These are phyloP conservation scores for Eufriesea mexicana DNA, from an alignment of 1,140 invertebrate genomes.

Conservation along the genomic window DNA sequence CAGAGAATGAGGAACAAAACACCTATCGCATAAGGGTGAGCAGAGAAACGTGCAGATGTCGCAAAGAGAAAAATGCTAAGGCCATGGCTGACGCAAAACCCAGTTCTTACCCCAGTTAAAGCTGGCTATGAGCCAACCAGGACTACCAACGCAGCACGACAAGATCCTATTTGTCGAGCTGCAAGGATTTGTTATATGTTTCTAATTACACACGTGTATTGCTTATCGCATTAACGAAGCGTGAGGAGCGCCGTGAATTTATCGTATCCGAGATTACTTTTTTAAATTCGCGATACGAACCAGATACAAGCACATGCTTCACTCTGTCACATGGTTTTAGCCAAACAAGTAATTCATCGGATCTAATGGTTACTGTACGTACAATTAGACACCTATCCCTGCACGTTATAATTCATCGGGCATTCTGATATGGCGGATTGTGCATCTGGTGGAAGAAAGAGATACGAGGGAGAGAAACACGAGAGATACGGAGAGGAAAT, in stretches of 20 bases:
- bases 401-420: background rate
- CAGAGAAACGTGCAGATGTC: conserved; percentile 52
- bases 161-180: conserved; percentile 42
- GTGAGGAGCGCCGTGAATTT: background rate
- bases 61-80: conserved; percentile 56
- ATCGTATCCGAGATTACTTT: too few relatives aligned
- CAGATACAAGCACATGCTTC: background rate
- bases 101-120: conserved; percentile 66
- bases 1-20: background rate
- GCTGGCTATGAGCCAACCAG: conserved; percentile 65
- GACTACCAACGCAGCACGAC: conserved; percentile 32
- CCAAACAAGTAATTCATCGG: background rate
- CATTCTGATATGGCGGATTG: background rate
- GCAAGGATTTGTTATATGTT: conserved; percentile 36
- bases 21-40: conserved; percentile 13
- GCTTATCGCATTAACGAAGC: background rate
- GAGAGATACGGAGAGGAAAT: too few relatives aligned
- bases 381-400: background rate
- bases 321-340: background rate
- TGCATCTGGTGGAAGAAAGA: background rate
- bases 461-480: background rate
- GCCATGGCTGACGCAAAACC: conserved; percentile 61
- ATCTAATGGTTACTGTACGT: background rate
- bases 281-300: too few relatives aligned
- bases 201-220: conserved; percentile 36